Base-by-base conservation (phyloP, 2,797 vertebrate genomes). In the Borostomias antarcticus region DNA sequence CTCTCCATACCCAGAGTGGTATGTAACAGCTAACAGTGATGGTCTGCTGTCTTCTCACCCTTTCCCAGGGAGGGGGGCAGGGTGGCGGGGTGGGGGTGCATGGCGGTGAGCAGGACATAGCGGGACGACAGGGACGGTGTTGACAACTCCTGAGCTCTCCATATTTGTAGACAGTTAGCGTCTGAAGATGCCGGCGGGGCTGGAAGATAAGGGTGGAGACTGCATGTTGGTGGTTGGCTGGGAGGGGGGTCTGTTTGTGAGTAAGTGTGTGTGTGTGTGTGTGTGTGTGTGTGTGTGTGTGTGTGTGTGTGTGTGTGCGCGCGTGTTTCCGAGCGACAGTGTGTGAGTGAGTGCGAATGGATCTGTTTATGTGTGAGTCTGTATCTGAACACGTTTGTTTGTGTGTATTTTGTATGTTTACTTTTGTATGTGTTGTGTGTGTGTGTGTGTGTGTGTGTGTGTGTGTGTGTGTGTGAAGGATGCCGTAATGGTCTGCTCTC, bases 91-190 rank as follows among this genome's bases (percentile, higher is more conserved):
- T 69, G 45, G 60, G 60, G 50, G 21, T 54, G 32, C 50, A 59
- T 21, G 11, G 60, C 6, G 33, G 62, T 13, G 1, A 32, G 43
- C 48, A 45, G 17, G 67, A 58, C 62, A 57, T 76, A 76, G 82
- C 73, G 74, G 74, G 77, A 70, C n/a, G 68, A 64, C 71, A 78
- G 69, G 70, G 58, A 63, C 47, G 70, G 81, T 80, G 83, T 81
- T 89, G 81, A 87, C 81, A 85, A 77, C 72, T 65, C 76, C 77
- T 82, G 79, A 76, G 68, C 64, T 79, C 47, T 70, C 85, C 85
- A 84, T 86, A 85, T 90, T 87, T 87, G 82, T 82, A 80, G 85
- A 89, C 82, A 78, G 80, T 86, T 79, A 82, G 79, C 66, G 68
- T 82, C 79, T 85, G 66, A 80, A 88, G 86, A 88, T 78, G 79